Evolutionary conservation across 92 coral and sea anemone genomes (phyloP).

Genomic region (Muricea muricata): DNA sequence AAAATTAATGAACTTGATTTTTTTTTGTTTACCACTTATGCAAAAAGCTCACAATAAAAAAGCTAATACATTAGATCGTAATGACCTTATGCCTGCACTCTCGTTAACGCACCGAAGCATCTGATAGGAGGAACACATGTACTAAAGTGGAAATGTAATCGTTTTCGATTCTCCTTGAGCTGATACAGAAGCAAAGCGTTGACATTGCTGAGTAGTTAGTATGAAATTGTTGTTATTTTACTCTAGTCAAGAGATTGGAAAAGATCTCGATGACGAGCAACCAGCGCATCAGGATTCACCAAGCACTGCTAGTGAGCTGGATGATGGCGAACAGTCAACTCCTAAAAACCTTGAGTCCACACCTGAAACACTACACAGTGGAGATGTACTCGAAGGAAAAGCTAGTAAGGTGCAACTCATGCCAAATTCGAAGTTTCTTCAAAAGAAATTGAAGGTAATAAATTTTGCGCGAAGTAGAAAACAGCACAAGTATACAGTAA

Average conservation of each 20-base stretch:
- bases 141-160: too few relatives aligned
- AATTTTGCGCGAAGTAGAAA: not conserved
- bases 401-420: not conserved
- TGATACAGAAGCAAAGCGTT: not conserved
- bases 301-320: slow-evolving; percentile 11
- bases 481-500: too few relatives aligned
- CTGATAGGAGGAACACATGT: too few relatives aligned
- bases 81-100: too few relatives aligned
- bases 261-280: slow-evolving; percentile 15
- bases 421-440: slow-evolving; percentile 22
- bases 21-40: too few relatives aligned
- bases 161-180: too few relatives aligned
- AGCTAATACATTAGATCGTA: too few relatives aligned
- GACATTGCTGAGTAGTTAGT: not conserved
- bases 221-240: not conserved
- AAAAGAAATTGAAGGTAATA: slow-evolving; percentile 34
- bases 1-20: too few relatives aligned
- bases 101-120: too few relatives aligned
- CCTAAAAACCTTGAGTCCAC: slow-evolving; percentile 32
- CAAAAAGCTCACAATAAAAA: too few relatives aligned
- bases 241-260: slow-evolving; percentile 31
- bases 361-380: slow-evolving; percentile 5
- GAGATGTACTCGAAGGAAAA: not conserved
- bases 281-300: slow-evolving; percentile 11
- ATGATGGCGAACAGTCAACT: slow-evolving; percentile 27